phyloP scores from a whole-genome alignment of 2,888 invertebrate genomes.

The Caenorhabditis wallacei region DNA sequence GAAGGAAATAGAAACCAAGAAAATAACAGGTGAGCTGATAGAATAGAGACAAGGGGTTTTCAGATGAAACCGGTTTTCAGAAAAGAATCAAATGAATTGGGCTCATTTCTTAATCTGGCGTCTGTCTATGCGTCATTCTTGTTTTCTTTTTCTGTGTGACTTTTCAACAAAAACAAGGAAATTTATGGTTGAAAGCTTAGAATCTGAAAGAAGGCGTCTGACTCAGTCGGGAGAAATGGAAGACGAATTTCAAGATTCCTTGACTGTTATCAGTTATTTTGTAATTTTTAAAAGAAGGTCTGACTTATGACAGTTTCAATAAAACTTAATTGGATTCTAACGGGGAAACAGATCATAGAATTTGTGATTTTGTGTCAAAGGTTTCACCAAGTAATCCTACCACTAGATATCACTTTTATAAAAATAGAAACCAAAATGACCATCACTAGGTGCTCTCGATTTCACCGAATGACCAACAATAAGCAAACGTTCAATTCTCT shows the following conservation, averaged over 20 bases:
- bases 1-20: background rate
- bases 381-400: too few species aligned
- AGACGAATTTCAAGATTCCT: background rate
- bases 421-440: background rate
- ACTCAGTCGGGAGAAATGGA: background rate
- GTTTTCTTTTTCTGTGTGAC: too few species aligned
- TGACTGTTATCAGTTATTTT: background rate
- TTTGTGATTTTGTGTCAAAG: background rate
- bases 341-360: too few species aligned
- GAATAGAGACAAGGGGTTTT: background rate
- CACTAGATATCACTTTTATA: background rate
- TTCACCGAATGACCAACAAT: slow-evolving; percentile 25
- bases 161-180: background rate
- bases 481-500: slow-evolving; percentile 15
- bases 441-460: slow-evolving; percentile 6
- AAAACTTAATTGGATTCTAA: too few species aligned
- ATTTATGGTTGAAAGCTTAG: background rate
- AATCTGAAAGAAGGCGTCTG: too few species aligned
- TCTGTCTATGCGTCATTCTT: slow-evolving; percentile 20
- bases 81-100: too few species aligned
- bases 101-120: slow-evolving; percentile 13
- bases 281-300: background rate
- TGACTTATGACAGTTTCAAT: background rate
- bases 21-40: background rate
- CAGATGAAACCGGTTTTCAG: too few species aligned